Conservation (phyloP, 2,888 invertebrate species). For the Amiota communis region DNA sequence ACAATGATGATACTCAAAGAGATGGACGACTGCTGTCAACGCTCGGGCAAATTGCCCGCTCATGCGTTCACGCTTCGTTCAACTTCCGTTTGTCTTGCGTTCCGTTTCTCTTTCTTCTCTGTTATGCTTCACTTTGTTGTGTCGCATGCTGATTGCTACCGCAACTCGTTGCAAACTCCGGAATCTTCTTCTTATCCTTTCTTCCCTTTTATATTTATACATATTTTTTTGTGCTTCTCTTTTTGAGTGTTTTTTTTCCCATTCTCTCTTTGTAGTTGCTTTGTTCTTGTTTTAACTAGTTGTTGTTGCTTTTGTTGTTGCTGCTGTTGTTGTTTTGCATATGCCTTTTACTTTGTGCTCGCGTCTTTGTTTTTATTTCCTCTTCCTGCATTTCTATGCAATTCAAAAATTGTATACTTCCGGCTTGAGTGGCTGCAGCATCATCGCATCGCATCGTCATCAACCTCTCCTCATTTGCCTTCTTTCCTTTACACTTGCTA, state of each 20-base stretch:
- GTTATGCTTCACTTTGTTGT: background rate
- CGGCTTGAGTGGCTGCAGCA: constrained; percentile 40
- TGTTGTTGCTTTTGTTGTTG: constrained; percentile 15
- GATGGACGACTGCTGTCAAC: constrained; percentile 10
- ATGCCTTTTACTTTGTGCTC: constrained; percentile 26
- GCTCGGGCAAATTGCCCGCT: constrained; percentile 22
- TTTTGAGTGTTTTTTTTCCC: constrained; percentile 10
- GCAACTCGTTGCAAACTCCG: background rate
- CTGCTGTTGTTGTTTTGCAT: constrained; percentile 21
- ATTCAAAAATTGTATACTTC: constrained; percentile 40
- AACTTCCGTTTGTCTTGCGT: constrained; percentile 23
- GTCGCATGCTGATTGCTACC: background rate
- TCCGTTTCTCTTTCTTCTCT: background rate
- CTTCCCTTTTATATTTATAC: constrained; percentile 20
- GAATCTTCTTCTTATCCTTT: background rate
- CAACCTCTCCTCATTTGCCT: background rate
- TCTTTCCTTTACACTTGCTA: background rate
- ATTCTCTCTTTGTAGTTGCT: background rate
- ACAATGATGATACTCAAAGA: background rate
- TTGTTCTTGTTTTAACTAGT: constrained; percentile 7
- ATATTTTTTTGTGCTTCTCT: background rate
- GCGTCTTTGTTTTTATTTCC: constrained; percentile 27
- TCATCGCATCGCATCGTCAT: background rate
- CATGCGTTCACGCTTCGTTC: constrained; percentile 26
- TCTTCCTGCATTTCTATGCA: constrained; percentile 38